Evolutionary conservation across 2,888 invertebrate species (phyloP).

Genomic region (Norana najaformis): DNA sequence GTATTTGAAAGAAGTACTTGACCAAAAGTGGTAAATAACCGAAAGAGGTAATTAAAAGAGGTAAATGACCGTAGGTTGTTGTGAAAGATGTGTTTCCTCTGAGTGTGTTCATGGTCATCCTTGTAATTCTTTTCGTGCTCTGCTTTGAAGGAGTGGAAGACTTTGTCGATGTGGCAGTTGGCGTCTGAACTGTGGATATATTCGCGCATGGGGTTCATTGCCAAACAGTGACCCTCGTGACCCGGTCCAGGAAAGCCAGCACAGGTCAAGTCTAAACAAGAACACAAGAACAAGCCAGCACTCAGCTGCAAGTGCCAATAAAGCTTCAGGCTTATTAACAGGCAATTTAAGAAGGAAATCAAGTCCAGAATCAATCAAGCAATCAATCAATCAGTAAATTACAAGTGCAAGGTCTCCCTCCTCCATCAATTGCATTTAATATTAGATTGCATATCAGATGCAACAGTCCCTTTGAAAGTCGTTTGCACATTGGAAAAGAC

Average conservation of each 20-base stretch:
- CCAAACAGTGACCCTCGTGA: conserved; percentile 67
- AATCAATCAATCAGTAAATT: no score
- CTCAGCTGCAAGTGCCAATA: no score
- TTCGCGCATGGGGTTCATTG: conserved; percentile 90
- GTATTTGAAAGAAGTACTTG: no score
- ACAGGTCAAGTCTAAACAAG: conserved; percentile 49
- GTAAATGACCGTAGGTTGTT: conserved; percentile 72
- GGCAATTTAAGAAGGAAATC: no score
- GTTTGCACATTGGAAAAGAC: no score
- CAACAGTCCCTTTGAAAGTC: no score
- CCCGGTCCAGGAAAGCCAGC: conserved; percentile 84
- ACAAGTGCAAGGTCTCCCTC: no score
- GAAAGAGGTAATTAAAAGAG: background rate
- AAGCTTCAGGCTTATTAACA: no score
- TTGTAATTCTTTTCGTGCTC: conserved; percentile 75
- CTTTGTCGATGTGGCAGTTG: conserved; percentile 67
- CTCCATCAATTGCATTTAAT: no score
- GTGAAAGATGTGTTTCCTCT: conserved; percentile 78
- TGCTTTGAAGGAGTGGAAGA: conserved; percentile 76
- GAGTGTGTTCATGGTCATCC: conserved; percentile 71
- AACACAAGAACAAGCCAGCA: conserved; percentile 14
- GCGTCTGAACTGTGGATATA: conserved; percentile 74
- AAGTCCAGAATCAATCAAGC: no score
- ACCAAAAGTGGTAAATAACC: background rate
- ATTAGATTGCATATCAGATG: no score